Conservation (phyloP, 2,113 vertebrate genomes). For the Pitta sordida region DNA sequence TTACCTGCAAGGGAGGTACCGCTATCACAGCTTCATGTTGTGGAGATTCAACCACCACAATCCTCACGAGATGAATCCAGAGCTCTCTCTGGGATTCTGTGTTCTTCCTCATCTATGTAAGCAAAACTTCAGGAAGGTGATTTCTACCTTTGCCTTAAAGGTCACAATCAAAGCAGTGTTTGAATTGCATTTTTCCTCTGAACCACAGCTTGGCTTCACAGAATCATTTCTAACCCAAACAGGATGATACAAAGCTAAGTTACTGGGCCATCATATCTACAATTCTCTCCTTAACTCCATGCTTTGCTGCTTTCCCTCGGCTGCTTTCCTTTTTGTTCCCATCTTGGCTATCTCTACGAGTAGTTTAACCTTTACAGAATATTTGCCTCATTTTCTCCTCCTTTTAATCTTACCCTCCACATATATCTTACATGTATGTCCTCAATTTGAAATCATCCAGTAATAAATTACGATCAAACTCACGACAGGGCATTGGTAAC, state of each 20-base stretch:
- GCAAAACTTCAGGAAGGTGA: constrained; percentile 11
- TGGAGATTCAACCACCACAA: background rate
- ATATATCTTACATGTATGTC: background rate
- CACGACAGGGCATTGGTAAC: background rate
- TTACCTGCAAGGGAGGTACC: background rate
- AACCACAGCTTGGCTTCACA: constrained; percentile 7
- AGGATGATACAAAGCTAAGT: background rate
- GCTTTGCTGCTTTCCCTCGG: constrained; percentile 16
- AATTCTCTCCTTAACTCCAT: constrained; percentile 21
- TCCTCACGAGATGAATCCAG: background rate
- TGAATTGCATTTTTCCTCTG: background rate
- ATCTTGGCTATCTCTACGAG: background rate
- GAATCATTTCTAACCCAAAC: constrained; percentile 16
- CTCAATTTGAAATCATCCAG: background rate
- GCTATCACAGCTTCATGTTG: background rate
- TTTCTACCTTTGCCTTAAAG: background rate
- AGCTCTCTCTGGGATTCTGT: background rate
- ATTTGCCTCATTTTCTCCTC: background rate
- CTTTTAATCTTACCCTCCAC: background rate
- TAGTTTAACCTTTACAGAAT: background rate
- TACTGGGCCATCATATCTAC: background rate
- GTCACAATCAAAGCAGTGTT: constrained; percentile 12
- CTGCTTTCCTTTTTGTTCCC: background rate
- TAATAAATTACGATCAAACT: background rate
- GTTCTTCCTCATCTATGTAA: background rate